A percentile compares a stretch with the other conserved stretches of the same genome.
phyloP scores from a whole-genome alignment of 2,113 vertebrate species.

The Vidua chalybeata region DNA sequence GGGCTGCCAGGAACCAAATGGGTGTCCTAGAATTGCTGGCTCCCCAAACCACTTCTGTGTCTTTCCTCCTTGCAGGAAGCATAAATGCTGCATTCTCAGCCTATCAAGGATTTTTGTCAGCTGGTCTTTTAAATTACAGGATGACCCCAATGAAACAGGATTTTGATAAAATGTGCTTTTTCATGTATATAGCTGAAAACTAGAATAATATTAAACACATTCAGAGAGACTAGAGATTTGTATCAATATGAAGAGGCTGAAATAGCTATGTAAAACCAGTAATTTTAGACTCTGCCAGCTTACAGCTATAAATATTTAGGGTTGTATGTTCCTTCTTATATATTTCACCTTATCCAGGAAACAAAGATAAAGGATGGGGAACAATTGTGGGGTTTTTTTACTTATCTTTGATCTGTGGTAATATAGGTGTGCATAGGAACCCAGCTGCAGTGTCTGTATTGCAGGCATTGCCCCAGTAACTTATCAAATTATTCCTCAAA shows the following conservation, averaged over 20 bases:
- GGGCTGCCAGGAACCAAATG: background rate
- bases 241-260: background rate
- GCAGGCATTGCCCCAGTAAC: background rate
- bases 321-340: background rate
- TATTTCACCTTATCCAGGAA: background rate
- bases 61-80: slow-evolving; percentile 7
- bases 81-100: background rate
- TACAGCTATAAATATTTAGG: background rate
- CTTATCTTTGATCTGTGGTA: background rate
- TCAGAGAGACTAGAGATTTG: background rate
- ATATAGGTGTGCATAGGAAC: background rate
- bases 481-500: background rate
- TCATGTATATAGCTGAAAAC: background rate
- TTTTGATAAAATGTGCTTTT: background rate
- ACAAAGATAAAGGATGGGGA: background rate
- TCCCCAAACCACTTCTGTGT: background rate
- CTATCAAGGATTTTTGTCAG: background rate
- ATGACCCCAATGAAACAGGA: background rate
- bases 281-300: background rate
- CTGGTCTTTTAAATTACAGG: slow-evolving; percentile 13
- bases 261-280: background rate
- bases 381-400: fast-evolving
- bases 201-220: background rate
- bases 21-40: background rate
- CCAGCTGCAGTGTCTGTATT: background rate